phyloP scores from a whole-genome alignment of 1,140 invertebrate species.

The Cotesia typhae region DNA sequence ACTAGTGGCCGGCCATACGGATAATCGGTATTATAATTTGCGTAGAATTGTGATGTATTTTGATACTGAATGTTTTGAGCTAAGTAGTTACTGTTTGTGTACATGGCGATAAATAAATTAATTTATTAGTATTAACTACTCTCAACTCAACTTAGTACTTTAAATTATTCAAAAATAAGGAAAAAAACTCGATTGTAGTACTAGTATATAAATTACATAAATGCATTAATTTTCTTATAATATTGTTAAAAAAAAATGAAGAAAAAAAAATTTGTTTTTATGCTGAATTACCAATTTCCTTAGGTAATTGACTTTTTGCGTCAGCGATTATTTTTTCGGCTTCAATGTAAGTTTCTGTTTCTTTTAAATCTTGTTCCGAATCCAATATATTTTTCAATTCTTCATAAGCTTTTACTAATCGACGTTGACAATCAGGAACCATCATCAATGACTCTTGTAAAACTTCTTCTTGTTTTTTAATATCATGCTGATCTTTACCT shows the following conservation, averaged over 20 bases:
- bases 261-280: not conserved
- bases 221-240: constrained; percentile 4
- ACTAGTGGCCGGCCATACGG: too few relatives aligned
- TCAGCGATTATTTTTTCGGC: constrained; percentile 77
- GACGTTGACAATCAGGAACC: constrained; percentile 86
- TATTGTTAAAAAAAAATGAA: constrained; percentile 5
- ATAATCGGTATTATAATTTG: not conserved
- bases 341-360: constrained; percentile 75
- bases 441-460: constrained; percentile 88
- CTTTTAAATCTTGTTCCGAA: constrained; percentile 79
- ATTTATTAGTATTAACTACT: not conserved
- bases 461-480: constrained; percentile 89
- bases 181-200: constrained; percentile 14
- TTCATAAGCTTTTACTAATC: constrained; percentile 77
- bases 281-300: constrained; percentile 45
- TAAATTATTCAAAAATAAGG: not conserved
- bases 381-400: constrained; percentile 80
- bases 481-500: constrained; percentile 83
- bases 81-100: constrained; percentile 20
- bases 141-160: constrained; percentile 11
- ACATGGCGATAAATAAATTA: constrained; percentile 24
- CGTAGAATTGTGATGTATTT: constrained; percentile 3
- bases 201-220: constrained; percentile 14
- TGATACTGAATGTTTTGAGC: constrained; percentile 8
- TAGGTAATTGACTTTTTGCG: constrained; percentile 72